phyloP scores from a whole-genome alignment of 2,113 vertebrate genomes.

The Tympanuchus pallidicinctus region DNA sequence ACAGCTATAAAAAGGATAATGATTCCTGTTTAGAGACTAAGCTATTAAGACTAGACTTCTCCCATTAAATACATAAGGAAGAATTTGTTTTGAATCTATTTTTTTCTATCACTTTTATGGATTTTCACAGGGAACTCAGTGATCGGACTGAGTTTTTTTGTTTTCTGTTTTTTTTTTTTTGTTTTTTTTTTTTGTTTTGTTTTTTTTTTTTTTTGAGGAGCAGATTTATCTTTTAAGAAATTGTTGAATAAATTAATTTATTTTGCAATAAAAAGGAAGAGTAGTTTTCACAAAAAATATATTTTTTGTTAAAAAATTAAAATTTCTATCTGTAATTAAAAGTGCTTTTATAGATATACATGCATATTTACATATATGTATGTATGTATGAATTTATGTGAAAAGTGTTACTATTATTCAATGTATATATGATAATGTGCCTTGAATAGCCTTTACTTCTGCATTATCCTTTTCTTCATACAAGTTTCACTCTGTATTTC shows the following conservation, averaged over 20 bases:
- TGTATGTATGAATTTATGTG: not conserved
- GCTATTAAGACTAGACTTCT: not conserved
- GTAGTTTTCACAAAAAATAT: not conserved
- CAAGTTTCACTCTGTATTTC: not conserved
- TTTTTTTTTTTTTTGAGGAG: not conserved
- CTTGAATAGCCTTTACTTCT: not conserved
- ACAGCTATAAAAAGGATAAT: not conserved
- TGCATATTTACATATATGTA: not conserved
- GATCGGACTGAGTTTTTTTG: not conserved
- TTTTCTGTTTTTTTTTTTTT: not conserved
- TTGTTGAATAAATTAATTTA: not conserved
- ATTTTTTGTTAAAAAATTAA: not conserved
- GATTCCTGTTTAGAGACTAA: not conserved
- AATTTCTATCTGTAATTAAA: not conserved
- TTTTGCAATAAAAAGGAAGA: not conserved
- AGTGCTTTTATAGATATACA: not conserved
- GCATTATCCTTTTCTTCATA: not conserved
- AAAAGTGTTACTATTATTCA: not conserved
- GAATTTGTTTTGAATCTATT: not conserved
- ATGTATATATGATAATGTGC: not conserved
- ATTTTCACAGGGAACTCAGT: not conserved
- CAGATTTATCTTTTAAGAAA: not conserved
- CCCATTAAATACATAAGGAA: not conserved
- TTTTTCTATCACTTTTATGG: not conserved
- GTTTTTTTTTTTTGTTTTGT: no score